phyloP scores from a whole-genome alignment of 2,888 invertebrate species.

The Apamea sordens region DNA sequence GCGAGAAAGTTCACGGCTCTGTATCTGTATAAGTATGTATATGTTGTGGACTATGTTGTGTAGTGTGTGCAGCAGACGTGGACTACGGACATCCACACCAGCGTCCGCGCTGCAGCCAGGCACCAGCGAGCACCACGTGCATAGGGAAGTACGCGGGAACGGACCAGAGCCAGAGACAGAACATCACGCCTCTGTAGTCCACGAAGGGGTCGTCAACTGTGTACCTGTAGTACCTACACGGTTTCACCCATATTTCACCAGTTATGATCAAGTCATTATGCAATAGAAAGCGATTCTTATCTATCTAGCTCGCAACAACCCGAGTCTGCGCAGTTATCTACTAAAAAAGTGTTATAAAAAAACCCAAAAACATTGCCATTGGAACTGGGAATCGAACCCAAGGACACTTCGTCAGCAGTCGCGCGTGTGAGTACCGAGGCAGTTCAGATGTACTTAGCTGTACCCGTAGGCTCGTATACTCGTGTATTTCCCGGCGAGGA shows the following conservation, averaged over 20 bases:
- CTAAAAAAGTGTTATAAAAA: neutral
- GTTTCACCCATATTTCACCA: neutral
- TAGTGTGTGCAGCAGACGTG: neutral
- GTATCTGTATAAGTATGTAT: neutral
- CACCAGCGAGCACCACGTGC: neutral
- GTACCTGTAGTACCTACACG: too few relatives aligned
- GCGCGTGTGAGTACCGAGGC: too few relatives aligned
- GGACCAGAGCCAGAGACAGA: neutral
- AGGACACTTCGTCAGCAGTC: neutral
- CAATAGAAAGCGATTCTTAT: neutral
- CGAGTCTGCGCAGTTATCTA: neutral
- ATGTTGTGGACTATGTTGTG: neutral
- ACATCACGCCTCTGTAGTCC: neutral
- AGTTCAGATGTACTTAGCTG: neutral
- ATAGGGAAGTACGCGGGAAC: neutral
- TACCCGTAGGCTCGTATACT: neutral
- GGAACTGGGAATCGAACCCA: neutral
- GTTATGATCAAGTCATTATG: neutral
- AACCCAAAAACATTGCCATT: neutral
- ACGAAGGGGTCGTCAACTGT: neutral
- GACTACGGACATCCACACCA: neutral
- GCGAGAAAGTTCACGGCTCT: conserved; percentile 67
- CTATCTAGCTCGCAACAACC: neutral
- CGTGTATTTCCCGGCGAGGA: conserved; percentile 14
- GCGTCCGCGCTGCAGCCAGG: neutral